Conservation (phyloP, 2,888 invertebrate species). For the Torymus aiolomorphi region DNA sequence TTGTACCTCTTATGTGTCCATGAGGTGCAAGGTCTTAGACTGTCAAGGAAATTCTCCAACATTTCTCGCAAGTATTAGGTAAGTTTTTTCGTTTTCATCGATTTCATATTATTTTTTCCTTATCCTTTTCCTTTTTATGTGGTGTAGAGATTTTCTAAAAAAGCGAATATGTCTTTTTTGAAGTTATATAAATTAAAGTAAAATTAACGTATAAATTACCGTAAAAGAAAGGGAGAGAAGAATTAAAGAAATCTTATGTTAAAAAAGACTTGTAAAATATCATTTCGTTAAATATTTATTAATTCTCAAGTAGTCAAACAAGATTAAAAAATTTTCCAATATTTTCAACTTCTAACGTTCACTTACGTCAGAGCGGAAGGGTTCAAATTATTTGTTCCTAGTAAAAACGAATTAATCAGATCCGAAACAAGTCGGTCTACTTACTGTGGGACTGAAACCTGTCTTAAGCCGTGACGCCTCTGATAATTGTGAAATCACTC, state of each 20-base stretch:
- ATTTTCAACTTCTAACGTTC: neutral
- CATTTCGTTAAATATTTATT: too few relatives aligned
- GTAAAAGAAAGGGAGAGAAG: too few relatives aligned
- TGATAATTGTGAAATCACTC: conserved; percentile 40
- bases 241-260: too few relatives aligned
- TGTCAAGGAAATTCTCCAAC: conserved; percentile 74
- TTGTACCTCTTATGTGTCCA: conserved; percentile 71
- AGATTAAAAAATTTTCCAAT: neutral
- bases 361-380: conserved; percentile 14
- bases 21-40: conserved; percentile 74
- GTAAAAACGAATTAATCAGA: neutral
- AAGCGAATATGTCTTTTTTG: too few relatives aligned
- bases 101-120: too few relatives aligned
- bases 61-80: conserved; percentile 73
- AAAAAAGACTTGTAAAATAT: too few relatives aligned
- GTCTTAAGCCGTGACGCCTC: neutral
- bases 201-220: too few relatives aligned
- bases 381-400: conserved; percentile 12
- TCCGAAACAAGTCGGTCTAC: conserved; percentile 8
- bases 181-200: too few relatives aligned
- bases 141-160: too few relatives aligned
- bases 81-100: conserved; percentile 51
- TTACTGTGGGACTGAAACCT: conserved; percentile 35
- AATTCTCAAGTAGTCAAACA: too few relatives aligned
- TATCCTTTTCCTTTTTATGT: neutral